Evolutionary conservation across 2,797 vertebrate species (phyloP).

Genomic region (Myripristis murdjan): DNA sequence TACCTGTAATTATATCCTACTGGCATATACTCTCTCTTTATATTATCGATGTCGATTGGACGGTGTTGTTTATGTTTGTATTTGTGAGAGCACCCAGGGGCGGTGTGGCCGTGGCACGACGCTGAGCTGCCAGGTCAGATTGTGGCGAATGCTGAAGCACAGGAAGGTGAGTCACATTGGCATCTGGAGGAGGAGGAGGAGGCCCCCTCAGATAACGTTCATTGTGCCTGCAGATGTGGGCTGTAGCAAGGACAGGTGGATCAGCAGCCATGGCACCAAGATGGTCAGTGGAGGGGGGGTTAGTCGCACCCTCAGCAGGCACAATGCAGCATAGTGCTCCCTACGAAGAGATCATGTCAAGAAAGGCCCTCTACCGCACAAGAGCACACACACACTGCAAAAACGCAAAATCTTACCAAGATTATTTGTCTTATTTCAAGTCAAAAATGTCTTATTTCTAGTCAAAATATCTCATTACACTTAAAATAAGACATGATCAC

Average conservation of each 20-base stretch:
- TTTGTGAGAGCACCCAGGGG: slow-evolving; percentile 47
- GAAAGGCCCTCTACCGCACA: slow-evolving; percentile 14
- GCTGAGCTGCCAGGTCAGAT: slow-evolving; percentile 70
- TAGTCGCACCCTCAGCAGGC: not conserved
- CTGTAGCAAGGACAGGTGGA: slow-evolving; percentile 70
- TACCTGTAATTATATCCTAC: not conserved
- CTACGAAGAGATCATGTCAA: slow-evolving; percentile 9
- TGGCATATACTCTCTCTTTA: slow-evolving; percentile 8
- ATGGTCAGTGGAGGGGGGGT: slow-evolving; percentile 24
- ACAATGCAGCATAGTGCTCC: slow-evolving; percentile 21
- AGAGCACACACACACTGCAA: not conserved
- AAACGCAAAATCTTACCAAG: no score
- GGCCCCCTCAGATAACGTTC: slow-evolving; percentile 50
- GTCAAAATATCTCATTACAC: no score
- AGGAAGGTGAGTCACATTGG: slow-evolving; percentile 61
- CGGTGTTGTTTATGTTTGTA: slow-evolving; percentile 49
- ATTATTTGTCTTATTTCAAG: no score
- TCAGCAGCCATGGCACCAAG: slow-evolving; percentile 49
- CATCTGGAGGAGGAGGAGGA: slow-evolving; percentile 60
- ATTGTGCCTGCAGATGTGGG: slow-evolving; percentile 65
- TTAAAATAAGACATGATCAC: no score
- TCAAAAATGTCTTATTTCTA: no score
- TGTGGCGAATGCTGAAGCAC: slow-evolving; percentile 44
- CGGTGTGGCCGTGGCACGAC: slow-evolving; percentile 38
- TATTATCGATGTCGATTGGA: slow-evolving; percentile 20